Conservation (phyloP, 1,140 invertebrate genomes). For the Neodiprion virginianus region DNA sequence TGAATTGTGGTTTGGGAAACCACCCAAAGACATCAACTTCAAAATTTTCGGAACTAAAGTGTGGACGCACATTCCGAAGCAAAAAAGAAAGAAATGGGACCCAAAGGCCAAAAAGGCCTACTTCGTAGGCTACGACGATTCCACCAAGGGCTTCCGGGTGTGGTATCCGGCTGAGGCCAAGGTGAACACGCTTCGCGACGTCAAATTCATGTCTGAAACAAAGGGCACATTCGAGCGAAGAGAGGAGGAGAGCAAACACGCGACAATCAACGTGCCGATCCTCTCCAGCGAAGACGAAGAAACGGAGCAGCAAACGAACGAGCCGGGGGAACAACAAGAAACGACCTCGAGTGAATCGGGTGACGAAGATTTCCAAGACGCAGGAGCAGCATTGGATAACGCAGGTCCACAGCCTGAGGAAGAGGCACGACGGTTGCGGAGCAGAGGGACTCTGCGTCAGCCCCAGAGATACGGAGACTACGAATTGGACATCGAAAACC, state of each 20-base stretch:
- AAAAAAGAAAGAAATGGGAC: constrained; percentile 44
- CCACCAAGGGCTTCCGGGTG: constrained; percentile 24
- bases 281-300: neutral
- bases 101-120: constrained; percentile 25
- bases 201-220: constrained; percentile 22
- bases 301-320: neutral
- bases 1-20: constrained; percentile 32
- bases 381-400: neutral
- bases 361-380: neutral
- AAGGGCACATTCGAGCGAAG: neutral
- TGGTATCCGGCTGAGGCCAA: constrained; percentile 20
- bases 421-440: neutral
- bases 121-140: constrained; percentile 30
- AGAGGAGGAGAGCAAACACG: neutral
- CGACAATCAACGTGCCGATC: neutral
- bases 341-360: neutral
- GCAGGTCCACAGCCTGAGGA: neutral
- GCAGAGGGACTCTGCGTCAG: neutral
- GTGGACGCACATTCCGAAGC: constrained; percentile 41
- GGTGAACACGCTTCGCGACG: constrained; percentile 19
- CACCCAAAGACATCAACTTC: constrained; percentile 31
- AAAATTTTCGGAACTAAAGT: constrained; percentile 44
- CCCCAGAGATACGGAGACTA: neutral
- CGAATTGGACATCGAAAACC: neutral
- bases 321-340: neutral